Conservation (phyloP, 2,113 vertebrate species). For the Dunckerocampus dactyliophorus region DNA sequence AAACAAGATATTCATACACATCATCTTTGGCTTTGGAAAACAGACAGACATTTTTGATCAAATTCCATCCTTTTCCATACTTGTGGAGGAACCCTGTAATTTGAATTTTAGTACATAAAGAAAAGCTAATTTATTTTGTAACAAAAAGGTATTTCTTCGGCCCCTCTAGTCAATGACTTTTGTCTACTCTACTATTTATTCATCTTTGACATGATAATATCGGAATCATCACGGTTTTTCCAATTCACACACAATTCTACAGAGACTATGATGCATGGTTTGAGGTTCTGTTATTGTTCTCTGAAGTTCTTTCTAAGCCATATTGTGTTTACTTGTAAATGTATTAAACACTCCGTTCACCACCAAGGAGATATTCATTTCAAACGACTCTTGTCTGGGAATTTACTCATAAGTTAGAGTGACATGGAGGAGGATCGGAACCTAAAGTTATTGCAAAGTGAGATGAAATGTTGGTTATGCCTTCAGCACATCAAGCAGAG, state of each 20-base stretch:
- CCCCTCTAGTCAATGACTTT: no score
- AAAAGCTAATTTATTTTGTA: no score
- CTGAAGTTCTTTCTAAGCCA: constrained; percentile 20
- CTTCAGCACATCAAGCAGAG: constrained; percentile 23
- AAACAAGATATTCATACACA: no score
- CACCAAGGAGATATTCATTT: constrained; percentile 40
- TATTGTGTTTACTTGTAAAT: constrained; percentile 13
- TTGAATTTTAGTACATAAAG: no score
- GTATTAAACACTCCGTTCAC: constrained; percentile 11
- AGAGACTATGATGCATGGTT: constrained; percentile 35
- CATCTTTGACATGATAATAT: constrained; percentile 19
- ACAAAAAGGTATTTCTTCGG: no score
- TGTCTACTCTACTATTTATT: no score
- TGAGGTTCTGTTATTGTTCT: constrained; percentile 21
- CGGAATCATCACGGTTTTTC: constrained; percentile 13
- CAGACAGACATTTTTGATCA: no score
- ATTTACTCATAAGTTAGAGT: constrained; percentile 29
- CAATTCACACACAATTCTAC: constrained; percentile 18
- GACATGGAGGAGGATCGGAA: constrained; percentile 42
- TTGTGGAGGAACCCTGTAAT: no score
- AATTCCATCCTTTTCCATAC: no score
- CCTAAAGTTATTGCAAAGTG: constrained; percentile 26
- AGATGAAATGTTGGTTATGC: constrained; percentile 33
- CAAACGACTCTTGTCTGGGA: constrained; percentile 40
- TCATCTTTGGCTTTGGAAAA: no score